Percentiles rank a stretch among this genome's conserved stretches.
Conservation (phyloP, 2,797 vertebrate genomes). For the Gambelia wislizenii region DNA sequence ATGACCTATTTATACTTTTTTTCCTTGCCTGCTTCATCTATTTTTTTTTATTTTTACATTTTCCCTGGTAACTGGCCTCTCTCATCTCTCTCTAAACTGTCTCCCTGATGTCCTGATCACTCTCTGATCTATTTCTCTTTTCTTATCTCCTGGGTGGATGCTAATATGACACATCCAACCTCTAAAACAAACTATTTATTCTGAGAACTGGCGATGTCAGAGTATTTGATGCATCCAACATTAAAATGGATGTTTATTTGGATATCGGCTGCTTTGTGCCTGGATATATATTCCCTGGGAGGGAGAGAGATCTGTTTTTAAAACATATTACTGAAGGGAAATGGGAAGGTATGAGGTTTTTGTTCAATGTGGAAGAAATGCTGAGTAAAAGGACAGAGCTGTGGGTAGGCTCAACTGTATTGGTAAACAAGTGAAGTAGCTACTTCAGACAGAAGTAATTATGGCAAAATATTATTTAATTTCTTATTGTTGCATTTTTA, state of each 20-base stretch:
- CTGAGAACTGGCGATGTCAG: conserved; percentile 65
- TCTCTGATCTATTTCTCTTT: conserved; percentile 74
- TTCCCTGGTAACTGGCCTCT: conserved; percentile 65
- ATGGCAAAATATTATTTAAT: background rate
- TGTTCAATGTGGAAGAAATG: background rate
- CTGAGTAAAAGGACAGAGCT: background rate
- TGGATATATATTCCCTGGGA: conserved; percentile 59
- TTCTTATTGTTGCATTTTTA: background rate
- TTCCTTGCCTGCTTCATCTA: conserved; percentile 51
- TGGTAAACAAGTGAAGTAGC: background rate
- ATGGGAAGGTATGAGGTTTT: background rate
- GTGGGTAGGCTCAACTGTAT: background rate
- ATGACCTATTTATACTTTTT: conserved; percentile 69
- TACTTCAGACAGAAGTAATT: background rate
- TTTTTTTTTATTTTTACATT: conserved; percentile 37
- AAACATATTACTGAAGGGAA: conserved; percentile 43
- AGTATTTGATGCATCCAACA: conserved; percentile 58
- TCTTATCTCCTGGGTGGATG: conserved; percentile 68
- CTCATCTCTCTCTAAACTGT: conserved; percentile 68
- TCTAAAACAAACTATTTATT: conserved; percentile 77
- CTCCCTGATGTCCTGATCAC: conserved; percentile 74
- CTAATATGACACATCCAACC: conserved; percentile 76
- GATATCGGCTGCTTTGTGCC: conserved; percentile 55
- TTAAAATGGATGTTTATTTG: conserved; percentile 70
- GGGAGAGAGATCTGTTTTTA: conserved; percentile 41